A percentile compares a stretch with the other conserved stretches of the same genome.
Conservation (phyloP, 1,140 invertebrate genomes). For the Adoxophyes honmai region DNA sequence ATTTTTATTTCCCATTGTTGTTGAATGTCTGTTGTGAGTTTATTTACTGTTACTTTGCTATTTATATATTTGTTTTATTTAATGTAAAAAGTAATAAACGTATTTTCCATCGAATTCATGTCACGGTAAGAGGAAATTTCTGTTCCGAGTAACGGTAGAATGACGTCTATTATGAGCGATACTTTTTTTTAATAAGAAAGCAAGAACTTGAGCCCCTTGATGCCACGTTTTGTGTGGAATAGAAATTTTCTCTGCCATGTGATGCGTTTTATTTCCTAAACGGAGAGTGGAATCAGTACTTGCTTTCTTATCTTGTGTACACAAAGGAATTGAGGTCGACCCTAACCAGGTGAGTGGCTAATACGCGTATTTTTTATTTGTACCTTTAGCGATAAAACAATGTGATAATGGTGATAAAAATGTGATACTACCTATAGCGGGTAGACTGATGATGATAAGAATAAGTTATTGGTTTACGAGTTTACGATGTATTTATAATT, state of each 20-base stretch:
- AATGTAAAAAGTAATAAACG: conserved; percentile 33
- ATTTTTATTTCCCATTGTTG: conserved; percentile 42
- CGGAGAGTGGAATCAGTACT: conserved; percentile 52
- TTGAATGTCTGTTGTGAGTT: conserved; percentile 32
- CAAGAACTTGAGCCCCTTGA: conserved; percentile 49
- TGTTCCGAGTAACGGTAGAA: conserved; percentile 67
- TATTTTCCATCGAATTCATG: conserved; percentile 28
- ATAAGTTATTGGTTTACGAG: too few relatives aligned
- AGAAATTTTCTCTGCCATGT: conserved; percentile 75
- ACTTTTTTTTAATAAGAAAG: conserved; percentile 53
- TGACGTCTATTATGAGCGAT: conserved; percentile 39
- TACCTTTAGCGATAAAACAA: background rate
- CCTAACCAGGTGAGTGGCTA: conserved; percentile 50
- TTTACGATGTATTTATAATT: too few relatives aligned
- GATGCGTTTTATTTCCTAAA: conserved; percentile 54
- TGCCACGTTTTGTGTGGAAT: conserved; percentile 60
- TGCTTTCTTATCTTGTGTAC: conserved; percentile 72
- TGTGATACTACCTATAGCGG: background rate
- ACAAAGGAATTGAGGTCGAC: conserved; percentile 54
- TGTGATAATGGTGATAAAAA: conserved; percentile 13
- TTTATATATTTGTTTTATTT: conserved; percentile 34
- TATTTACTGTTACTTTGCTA: conserved; percentile 20
- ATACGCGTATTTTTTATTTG: conserved; percentile 31
- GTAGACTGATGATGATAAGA: too few relatives aligned
- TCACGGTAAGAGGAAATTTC: conserved; percentile 73